Conservation (phyloP, 2,888 invertebrate species). For the Watsonalla cultraria region DNA sequence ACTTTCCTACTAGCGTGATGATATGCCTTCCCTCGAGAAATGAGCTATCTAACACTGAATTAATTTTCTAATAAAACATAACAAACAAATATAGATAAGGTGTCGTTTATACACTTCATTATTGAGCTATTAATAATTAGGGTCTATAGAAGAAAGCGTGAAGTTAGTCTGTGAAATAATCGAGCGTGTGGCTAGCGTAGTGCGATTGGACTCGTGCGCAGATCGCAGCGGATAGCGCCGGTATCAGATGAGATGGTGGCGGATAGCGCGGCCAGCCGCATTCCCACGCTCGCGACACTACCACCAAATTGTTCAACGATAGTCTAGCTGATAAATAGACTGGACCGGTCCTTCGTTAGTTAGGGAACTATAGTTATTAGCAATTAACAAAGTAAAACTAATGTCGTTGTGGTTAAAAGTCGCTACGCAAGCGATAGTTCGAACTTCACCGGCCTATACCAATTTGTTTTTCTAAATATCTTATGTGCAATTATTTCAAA, state of each 20-base stretch:
- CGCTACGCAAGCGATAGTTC: too few species aligned
- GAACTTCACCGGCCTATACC: too few species aligned
- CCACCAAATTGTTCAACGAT: conserved; percentile 22
- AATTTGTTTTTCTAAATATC: too few species aligned
- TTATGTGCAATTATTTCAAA: too few species aligned
- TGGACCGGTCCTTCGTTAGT: background rate
- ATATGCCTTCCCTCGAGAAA: too few species aligned
- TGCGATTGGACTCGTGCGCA: conserved; percentile 41
- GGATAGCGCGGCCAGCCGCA: conserved; percentile 30
- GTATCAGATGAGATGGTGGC: conserved; percentile 54
- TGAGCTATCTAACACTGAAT: background rate
- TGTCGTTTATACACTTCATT: too few species aligned
- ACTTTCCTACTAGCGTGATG: too few species aligned
- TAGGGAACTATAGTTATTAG: too few species aligned
- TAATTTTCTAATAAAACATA: too few species aligned
- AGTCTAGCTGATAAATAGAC: background rate
- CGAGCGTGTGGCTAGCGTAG: conserved; percentile 11
- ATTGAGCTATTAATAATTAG: background rate
- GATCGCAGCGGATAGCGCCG: conserved; percentile 48
- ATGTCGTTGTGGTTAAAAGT: too few species aligned
- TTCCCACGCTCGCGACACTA: conserved; percentile 38
- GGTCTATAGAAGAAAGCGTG: background rate
- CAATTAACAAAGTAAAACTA: too few species aligned
- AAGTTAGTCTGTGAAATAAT: background rate
- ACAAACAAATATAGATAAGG: too few species aligned